Evolutionary conservation across 2,797 vertebrate genomes (phyloP).

Genomic region (Cryptoprocta ferox): DNA sequence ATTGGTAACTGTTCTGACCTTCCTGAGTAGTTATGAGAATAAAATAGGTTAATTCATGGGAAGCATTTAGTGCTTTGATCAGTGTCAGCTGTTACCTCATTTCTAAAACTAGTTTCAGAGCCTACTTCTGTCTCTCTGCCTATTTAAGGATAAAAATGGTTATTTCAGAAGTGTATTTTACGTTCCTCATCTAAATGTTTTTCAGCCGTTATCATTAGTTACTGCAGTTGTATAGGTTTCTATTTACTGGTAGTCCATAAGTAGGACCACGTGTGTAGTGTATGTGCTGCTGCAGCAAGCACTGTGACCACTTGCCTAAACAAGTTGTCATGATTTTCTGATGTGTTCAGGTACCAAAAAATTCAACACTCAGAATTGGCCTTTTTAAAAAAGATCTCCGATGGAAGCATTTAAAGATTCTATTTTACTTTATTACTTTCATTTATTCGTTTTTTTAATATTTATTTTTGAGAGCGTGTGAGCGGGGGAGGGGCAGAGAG

Average conservation of each 20-base stretch:
- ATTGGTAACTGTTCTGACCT: not conserved
- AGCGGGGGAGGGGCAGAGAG: no score
- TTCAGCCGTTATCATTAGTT: not conserved
- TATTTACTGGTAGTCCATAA: not conserved
- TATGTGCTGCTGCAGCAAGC: no score
- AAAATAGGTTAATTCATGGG: not conserved
- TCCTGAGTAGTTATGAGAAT: not conserved
- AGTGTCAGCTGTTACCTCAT: not conserved
- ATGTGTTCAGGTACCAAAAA: constrained; percentile 4
- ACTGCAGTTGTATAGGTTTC: not conserved
- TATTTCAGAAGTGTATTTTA: constrained; percentile 35
- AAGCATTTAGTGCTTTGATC: not conserved
- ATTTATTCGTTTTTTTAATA: not conserved
- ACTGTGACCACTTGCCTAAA: not conserved
- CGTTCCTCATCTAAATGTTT: constrained; percentile 22
- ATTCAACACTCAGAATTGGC: not conserved
- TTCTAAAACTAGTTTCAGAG: constrained; percentile 9
- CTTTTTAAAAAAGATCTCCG: not conserved
- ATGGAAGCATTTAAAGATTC: no score
- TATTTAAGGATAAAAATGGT: not conserved
- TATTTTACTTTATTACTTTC: no score
- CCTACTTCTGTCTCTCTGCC: not conserved
- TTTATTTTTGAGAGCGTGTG: no score
- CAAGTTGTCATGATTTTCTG: not conserved
- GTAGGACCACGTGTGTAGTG: not conserved